Evolutionary conservation across 2,113 vertebrate species (phyloP).

Genomic region (Hiodon alosoides): DNA sequence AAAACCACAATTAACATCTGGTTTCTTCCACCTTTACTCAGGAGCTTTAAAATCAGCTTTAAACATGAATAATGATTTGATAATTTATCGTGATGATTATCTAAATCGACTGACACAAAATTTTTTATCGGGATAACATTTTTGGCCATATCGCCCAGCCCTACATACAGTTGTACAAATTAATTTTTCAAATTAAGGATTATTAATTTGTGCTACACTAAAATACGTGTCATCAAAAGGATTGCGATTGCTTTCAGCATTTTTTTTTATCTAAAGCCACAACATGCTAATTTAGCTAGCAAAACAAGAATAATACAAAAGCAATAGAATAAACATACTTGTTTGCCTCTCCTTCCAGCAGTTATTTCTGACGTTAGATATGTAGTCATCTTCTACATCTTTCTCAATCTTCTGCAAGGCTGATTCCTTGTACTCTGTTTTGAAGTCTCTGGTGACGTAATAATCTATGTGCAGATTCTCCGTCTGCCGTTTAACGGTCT

Average conservation of each 20-base stretch:
- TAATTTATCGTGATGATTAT: no score
- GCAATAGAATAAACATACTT: conserved; percentile 66
- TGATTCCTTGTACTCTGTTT: conserved; percentile 82
- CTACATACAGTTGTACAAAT: no score
- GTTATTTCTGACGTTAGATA: conserved; percentile 92
- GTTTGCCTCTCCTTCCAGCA: conserved; percentile 98
- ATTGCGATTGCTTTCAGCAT: background rate
- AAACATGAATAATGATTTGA: no score
- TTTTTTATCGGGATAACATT: no score
- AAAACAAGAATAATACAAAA: background rate
- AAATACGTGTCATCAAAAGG: background rate
- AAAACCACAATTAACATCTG: no score
- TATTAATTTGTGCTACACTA: background rate
- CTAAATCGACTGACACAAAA: no score
- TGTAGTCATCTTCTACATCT: conserved; percentile 93
- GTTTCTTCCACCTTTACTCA: no score
- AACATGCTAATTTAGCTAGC: background rate
- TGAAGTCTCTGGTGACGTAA: conserved; percentile 90
- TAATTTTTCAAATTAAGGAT: no score
- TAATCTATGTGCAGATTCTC: conserved; percentile 81
- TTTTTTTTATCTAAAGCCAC: background rate
- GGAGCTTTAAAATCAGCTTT: no score
- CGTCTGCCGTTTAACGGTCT: conserved; percentile 78
- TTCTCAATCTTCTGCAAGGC: conserved; percentile 85
- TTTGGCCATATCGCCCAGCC: no score